Evolutionary conservation across 2,113 vertebrate genomes (phyloP).

Genomic region (Tympanuchus pallidicinctus): DNA sequence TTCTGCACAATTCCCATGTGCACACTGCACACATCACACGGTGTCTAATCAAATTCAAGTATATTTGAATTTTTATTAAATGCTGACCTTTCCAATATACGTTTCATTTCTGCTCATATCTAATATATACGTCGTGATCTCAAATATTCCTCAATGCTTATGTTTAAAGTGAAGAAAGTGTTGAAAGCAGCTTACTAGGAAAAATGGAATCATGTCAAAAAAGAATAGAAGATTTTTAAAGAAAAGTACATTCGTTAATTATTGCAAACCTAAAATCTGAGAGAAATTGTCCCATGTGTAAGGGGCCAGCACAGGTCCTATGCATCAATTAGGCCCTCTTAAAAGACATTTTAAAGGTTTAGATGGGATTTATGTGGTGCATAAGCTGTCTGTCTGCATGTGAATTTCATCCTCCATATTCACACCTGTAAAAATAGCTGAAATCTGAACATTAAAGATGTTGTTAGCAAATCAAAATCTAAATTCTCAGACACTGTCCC

Average conservation of each 20-base stretch:
- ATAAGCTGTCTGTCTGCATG: constrained; percentile 26
- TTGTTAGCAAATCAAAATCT: constrained; percentile 43
- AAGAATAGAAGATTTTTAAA: constrained; percentile 9
- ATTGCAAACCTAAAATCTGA: background rate
- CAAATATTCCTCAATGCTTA: background rate
- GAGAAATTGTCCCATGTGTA: background rate
- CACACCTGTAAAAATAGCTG: constrained; percentile 30
- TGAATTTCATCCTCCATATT: constrained; percentile 9
- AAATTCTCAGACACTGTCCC: constrained; percentile 11
- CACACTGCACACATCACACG: background rate
- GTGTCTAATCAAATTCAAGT: constrained; percentile 14
- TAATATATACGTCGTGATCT: background rate
- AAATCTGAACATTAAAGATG: constrained; percentile 50
- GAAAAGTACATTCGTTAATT: constrained; percentile 23
- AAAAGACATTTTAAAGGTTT: constrained; percentile 49
- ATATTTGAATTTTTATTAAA: constrained; percentile 54
- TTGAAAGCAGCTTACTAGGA: background rate
- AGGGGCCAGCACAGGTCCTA: constrained; percentile 23
- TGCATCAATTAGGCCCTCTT: constrained; percentile 54
- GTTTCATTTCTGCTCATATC: constrained; percentile 8
- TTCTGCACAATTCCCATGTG: constrained; percentile 21
- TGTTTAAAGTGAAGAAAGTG: background rate
- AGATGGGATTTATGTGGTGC: constrained; percentile 33
- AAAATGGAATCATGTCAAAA: constrained; percentile 4
- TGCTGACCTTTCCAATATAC: constrained; percentile 21